phyloP scores from a whole-genome alignment of 2,113 vertebrate species.

The Spilogale gracilis region DNA sequence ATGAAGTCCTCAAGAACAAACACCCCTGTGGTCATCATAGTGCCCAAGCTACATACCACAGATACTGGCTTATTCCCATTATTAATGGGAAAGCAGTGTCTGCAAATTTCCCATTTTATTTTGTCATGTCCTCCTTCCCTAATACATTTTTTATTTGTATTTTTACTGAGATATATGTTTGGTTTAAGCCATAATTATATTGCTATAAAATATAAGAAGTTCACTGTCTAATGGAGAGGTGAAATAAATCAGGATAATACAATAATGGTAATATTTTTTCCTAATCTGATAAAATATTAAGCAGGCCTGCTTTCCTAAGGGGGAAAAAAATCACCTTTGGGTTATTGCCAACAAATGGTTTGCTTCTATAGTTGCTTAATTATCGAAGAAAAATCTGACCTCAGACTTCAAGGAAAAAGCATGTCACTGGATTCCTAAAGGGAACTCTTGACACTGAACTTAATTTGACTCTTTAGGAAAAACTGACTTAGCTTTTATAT shows the following conservation, averaged over 20 bases:
- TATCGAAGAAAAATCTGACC: conserved; percentile 44
- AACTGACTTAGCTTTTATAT: conserved; percentile 48
- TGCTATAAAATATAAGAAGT: background rate
- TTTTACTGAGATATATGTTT: conserved; percentile 22
- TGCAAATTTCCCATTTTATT: background rate
- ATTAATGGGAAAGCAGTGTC: background rate
- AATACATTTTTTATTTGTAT: background rate
- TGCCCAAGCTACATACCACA: fast-evolving
- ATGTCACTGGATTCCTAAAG: conserved; percentile 11
- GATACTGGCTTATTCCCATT: background rate
- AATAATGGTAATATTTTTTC: conserved; percentile 1
- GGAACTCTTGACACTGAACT: conserved; percentile 16
- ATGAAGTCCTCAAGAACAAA: background rate
- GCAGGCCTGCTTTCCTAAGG: background rate
- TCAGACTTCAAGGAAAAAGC: conserved; percentile 58
- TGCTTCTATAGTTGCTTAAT: conserved; percentile 22
- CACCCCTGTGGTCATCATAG: background rate
- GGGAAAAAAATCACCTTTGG: conserved; percentile 9
- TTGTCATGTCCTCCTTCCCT: background rate
- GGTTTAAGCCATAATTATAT: conserved; percentile 29
- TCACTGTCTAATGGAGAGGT: background rate
- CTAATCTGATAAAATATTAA: conserved; percentile 23
- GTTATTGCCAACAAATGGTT: background rate
- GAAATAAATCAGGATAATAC: conserved; percentile 45
- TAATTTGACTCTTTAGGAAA: conserved; percentile 62